Conservation (phyloP, 1,140 invertebrate genomes). For the Drosophila kurseongensis region DNA sequence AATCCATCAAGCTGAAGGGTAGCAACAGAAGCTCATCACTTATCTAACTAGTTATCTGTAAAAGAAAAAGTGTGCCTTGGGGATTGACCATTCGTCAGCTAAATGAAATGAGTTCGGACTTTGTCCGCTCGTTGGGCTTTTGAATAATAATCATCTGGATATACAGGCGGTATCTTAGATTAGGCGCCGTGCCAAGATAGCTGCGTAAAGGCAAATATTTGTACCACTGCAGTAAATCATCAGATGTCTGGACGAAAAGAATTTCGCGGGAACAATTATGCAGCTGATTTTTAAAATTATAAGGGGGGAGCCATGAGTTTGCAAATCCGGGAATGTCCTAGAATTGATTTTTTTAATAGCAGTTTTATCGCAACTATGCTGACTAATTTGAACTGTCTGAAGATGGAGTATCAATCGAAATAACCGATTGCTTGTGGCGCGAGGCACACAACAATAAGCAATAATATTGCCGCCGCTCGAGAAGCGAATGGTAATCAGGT, state of each 20-base stretch:
- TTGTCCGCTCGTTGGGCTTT: constrained; percentile 38
- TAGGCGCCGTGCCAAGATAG: constrained; percentile 35
- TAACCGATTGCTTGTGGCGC: constrained; percentile 15
- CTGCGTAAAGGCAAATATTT: constrained; percentile 34
- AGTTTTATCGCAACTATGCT: constrained; percentile 1
- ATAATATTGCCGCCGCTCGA: constrained; percentile 19
- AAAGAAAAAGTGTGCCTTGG: constrained; percentile 28
- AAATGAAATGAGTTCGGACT: constrained; percentile 59
- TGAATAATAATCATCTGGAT: constrained; percentile 15
- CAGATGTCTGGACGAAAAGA: constrained; percentile 1
- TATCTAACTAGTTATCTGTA: constrained; percentile 38
- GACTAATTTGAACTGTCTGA: background rate
- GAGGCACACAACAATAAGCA: constrained; percentile 31
- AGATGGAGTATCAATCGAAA: background rate
- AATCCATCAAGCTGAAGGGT: constrained; percentile 13
- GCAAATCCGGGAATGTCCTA: background rate
- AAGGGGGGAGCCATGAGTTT: background rate
- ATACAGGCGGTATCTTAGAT: constrained; percentile 43
- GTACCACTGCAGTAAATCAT: constrained; percentile 25
- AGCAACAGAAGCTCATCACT: constrained; percentile 10
- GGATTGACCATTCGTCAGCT: constrained; percentile 32
- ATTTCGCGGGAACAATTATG: background rate
- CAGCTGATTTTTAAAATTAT: background rate
- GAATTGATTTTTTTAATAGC: background rate
- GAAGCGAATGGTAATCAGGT: constrained; percentile 73